Evolutionary conservation across 1,140 invertebrate genomes (phyloP), one percentile per base, ranked within the genome.

Genomic region (Halictus rubicundus): DNA sequence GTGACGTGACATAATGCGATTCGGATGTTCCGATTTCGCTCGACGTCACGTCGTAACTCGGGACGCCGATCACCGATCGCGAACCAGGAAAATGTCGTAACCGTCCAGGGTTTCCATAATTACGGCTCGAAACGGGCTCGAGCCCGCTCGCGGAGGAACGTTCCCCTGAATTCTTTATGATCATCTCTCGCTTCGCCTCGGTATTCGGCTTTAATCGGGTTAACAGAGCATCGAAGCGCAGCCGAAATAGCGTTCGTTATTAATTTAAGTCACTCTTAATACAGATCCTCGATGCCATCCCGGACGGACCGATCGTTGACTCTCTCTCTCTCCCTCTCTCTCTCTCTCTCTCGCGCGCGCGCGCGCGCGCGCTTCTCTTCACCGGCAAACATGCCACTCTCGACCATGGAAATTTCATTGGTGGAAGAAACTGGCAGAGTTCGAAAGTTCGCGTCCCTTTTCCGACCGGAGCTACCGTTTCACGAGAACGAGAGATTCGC

Each of bases 201-300:
- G 79, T 73, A 80, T 78, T 81, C 83, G 78, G 68, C 64, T 78
- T 81, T 90, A 91, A 91, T 91, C 88, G 89, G 84, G 89, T 91
- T 91, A 91, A 83, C 88, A 83, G 86, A 88, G 87, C 88, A 85
- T 88, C 87, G 85, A 84, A 87, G 84, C 87, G 81, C 74, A 85
- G 90, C 86, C 83, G 75, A 90, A 90, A 91, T 91, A 91, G 90
- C 85, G 83, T 72, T 70, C 82, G 83, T 88, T 84, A 89, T 83
- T 88, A 87, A 88, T 86, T 86, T 83, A 86, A 85, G 81, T 83
- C 85, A 86, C 84, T 86, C 84, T 86, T 86, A 86, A 86, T 86
- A 80, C 61, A 69, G 52, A 81, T 63, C 64, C 68, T 52, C 25
- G 66, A 49, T 42, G 61, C 78, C 69, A 78, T 42, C 80, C 27